A percentile compares a stretch with the other conserved stretches of the same genome.
Evolutionary conservation across 2,113 vertebrate species (phyloP).

Genomic region (Plectropomus leopardus): DNA sequence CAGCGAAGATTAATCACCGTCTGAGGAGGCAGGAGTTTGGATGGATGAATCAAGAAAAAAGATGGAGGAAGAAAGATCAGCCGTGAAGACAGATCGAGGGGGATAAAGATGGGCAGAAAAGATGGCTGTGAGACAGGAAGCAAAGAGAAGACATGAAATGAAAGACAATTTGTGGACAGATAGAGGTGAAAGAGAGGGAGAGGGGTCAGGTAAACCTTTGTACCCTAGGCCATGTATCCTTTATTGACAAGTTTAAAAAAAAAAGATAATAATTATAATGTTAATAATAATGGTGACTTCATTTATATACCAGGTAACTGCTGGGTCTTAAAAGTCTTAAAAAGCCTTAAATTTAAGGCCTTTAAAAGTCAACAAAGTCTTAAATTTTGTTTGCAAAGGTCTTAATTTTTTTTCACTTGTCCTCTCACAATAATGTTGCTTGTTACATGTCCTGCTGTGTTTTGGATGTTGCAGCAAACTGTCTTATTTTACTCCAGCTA

Average conservation of each 20-base stretch:
- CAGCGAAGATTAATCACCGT: conserved; percentile 7
- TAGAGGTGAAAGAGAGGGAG: background rate
- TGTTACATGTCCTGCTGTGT: too few relatives aligned
- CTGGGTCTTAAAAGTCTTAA: too few relatives aligned
- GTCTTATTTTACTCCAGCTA: too few relatives aligned
- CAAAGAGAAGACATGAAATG: background rate
- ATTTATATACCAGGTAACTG: too few relatives aligned
- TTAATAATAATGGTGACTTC: too few relatives aligned
- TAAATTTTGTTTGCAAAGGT: too few relatives aligned
- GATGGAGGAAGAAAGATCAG: conserved; percentile 6
- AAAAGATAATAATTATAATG: too few relatives aligned
- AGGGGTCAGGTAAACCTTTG: background rate
- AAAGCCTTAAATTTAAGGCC: too few relatives aligned
- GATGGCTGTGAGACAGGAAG: background rate
- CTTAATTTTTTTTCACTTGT: too few relatives aligned
- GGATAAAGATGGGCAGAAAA: background rate
- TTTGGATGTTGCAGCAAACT: too few relatives aligned
- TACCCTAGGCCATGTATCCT: background rate
- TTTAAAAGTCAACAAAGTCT: too few relatives aligned
- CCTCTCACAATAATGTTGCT: too few relatives aligned
- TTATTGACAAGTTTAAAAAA: background rate
- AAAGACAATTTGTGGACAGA: background rate
- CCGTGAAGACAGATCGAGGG: background rate
- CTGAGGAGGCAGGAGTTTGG: background rate
- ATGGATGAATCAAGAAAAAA: background rate